These are phyloP conservation scores for Chrysodeixis includens DNA, from an alignment of 2,888 invertebrate species.

Conservation along the genomic window DNA sequence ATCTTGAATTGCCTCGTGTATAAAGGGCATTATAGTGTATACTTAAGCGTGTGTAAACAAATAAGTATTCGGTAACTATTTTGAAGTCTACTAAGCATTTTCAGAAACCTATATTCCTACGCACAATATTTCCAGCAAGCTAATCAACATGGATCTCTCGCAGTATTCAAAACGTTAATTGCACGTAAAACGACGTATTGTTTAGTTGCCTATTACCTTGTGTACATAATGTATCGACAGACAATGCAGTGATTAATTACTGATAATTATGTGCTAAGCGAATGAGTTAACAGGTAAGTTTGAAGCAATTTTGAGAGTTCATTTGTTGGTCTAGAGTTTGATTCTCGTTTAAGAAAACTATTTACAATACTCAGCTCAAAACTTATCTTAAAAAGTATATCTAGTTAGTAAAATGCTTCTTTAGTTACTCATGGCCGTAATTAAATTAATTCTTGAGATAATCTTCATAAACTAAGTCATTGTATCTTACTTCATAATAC, in stretches of 20 bases:
- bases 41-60: no score
- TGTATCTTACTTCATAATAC: neutral
- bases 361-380: no score
- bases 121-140: no score
- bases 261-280: slow-evolving; percentile 21
- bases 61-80: no score
- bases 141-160: neutral
- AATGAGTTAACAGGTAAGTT: neutral
- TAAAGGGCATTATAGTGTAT: no score
- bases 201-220: slow-evolving; percentile 26
- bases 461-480: slow-evolving; percentile 14
- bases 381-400: no score
- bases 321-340: no score
- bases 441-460: slow-evolving; percentile 15
- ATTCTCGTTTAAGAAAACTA: no score
- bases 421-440: neutral
- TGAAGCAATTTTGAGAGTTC: neutral
- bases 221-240: neutral
- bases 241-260: slow-evolving; percentile 40
- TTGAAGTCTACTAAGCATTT: no score
- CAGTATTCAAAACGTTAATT: slow-evolving; percentile 43
- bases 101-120: no score
- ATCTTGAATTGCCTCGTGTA: no score
- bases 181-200: slow-evolving; percentile 52
- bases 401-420: no score